Evolutionary conservation across 2,888 invertebrate species (phyloP).

Genomic region (Resseliella maxima): DNA sequence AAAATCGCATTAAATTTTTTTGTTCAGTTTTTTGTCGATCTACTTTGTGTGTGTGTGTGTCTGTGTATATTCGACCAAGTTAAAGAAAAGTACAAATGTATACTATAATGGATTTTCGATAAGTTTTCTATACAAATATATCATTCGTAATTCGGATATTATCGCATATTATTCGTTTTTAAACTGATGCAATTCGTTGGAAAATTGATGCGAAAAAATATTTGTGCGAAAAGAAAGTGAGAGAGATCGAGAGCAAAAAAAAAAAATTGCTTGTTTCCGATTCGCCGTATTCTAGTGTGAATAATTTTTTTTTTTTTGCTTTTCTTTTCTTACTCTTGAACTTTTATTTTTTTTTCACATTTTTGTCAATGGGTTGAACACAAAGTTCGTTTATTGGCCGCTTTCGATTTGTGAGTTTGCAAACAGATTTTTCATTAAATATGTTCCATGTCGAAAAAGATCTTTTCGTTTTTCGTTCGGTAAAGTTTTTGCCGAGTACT

Average conservation of each 20-base stretch:
- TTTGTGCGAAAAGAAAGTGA: too few species aligned
- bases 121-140: conserved; percentile 12
- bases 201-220: conserved; percentile 14
- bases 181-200: neutral
- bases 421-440: conserved; percentile 14
- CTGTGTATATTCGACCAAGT: too few species aligned
- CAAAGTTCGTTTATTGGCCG: neutral
- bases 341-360: neutral
- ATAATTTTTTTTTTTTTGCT: neutral
- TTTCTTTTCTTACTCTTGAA: neutral
- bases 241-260: too few species aligned
- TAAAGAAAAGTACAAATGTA: neutral
- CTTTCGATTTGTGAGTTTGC: neutral
- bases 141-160: conserved; percentile 36
- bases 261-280: too few species aligned
- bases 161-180: conserved; percentile 49
- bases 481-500: neutral
- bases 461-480: neutral
- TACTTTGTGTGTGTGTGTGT: too few species aligned
- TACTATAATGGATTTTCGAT: conserved; percentile 48
- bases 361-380: neutral
- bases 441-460: conserved; percentile 16
- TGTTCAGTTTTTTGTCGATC: too few species aligned
- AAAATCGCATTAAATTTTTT: too few species aligned
- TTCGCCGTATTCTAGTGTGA: neutral